Conservation (phyloP, 2,888 invertebrate genomes). For the Lasioglossum zephyrum region DNA sequence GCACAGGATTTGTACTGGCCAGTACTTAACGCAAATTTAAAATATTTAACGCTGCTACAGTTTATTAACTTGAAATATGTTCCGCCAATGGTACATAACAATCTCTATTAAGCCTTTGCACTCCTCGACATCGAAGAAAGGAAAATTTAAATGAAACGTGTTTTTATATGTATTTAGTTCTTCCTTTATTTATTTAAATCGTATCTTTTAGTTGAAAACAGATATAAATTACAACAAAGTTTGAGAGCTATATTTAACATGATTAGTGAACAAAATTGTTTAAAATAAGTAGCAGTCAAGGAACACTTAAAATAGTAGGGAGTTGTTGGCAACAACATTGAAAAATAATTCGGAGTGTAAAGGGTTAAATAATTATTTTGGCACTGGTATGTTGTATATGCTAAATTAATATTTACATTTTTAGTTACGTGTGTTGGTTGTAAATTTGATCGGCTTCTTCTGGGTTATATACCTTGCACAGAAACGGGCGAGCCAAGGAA, state of each 20-base stretch:
- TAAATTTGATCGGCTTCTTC: constrained; percentile 91
- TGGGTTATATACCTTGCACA: constrained; percentile 92
- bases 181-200: too few relatives aligned
- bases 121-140: too few relatives aligned
- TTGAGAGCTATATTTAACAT: too few relatives aligned
- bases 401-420: constrained; percentile 26
- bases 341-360: too few relatives aligned
- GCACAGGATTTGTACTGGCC: constrained; percentile 88
- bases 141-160: too few relatives aligned
- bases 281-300: too few relatives aligned
- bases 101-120: not conserved
- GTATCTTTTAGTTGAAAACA: too few relatives aligned
- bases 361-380: not conserved
- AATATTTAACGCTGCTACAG: constrained; percentile 91
- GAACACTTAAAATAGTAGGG: too few relatives aligned
- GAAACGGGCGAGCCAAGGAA: constrained; percentile 86
- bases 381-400: not conserved
- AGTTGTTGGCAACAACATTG: too few relatives aligned
- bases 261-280: too few relatives aligned
- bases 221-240: too few relatives aligned
- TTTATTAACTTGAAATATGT: constrained; percentile 90
- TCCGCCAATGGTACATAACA: constrained; percentile 88
- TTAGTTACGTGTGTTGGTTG: constrained; percentile 90
- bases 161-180: too few relatives aligned
- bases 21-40: constrained; percentile 90